Conservation (phyloP, 1,140 invertebrate genomes). For the Drosophila nebulosa region DNA sequence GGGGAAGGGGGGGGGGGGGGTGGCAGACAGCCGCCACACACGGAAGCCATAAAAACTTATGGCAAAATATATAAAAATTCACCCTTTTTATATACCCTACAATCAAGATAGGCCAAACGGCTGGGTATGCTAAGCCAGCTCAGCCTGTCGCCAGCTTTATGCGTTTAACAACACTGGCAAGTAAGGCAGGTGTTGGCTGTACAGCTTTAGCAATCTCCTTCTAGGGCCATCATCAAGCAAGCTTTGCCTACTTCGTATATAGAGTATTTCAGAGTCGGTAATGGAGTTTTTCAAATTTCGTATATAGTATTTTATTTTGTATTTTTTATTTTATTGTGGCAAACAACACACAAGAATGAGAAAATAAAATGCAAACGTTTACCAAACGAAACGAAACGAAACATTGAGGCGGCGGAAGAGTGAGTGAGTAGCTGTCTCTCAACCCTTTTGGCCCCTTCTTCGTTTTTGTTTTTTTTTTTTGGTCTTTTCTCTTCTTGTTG, state of each 20-base stretch:
- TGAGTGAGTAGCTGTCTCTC: slow-evolving; percentile 23
- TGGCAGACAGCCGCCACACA: slow-evolving; percentile 68
- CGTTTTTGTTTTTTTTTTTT: slow-evolving; percentile 2
- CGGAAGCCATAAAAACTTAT: slow-evolving; percentile 79
- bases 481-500: no score
- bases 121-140: background rate
- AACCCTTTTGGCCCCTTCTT: slow-evolving; percentile 50
- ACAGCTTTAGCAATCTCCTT: no score
- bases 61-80: slow-evolving; percentile 75
- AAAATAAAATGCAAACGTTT: slow-evolving; percentile 76
- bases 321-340: slow-evolving; percentile 61
- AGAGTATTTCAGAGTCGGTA: background rate
- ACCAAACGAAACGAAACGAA: slow-evolving; percentile 29
- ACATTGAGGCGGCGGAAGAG: slow-evolving; percentile 2
- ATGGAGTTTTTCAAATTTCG: background rate
- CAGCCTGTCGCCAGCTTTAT: no score
- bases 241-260: no score
- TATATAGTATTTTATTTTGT: background rate
- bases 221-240: no score
- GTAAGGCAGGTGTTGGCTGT: no score
- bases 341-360: slow-evolving; percentile 63
- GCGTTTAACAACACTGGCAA: background rate
- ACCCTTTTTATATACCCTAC: slow-evolving; percentile 42
- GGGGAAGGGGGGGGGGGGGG: slow-evolving; percentile 1
- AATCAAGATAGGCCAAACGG: background rate